A percentile compares a stretch with the other conserved stretches of the same genome.
phyloP scores from a whole-genome alignment of 2,113 vertebrate species.

The Setophaga coronata region DNA sequence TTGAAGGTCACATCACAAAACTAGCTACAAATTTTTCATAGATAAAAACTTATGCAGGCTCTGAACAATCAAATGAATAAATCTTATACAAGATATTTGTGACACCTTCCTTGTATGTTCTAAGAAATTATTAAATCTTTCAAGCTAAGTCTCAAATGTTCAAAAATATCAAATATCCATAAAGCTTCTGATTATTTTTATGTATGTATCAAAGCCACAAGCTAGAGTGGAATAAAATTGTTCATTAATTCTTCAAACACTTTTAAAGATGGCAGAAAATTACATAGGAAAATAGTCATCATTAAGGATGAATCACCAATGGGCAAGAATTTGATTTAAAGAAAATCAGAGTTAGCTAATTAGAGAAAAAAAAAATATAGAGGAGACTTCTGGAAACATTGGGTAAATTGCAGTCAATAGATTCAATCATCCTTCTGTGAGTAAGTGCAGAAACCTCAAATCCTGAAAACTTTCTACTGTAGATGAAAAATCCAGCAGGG shows the following conservation, averaged over 20 bases:
- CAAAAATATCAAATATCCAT: background rate
- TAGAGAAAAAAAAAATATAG: background rate
- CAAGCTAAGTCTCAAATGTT: background rate
- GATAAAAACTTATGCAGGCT: background rate
- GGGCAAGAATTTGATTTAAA: background rate
- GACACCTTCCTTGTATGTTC: background rate
- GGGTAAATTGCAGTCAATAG: background rate
- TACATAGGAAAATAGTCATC: background rate
- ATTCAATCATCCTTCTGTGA: background rate
- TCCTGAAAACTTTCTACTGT: background rate
- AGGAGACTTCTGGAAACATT: background rate
- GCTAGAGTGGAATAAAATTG: background rate
- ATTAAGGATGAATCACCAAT: slow-evolving; percentile 10
- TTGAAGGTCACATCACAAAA: background rate
- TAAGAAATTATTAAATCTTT: background rate
- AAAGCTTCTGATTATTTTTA: background rate
- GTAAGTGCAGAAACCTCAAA: background rate
- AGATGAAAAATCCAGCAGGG: background rate
- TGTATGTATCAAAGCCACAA: background rate
- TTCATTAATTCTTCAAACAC: slow-evolving; percentile 26
- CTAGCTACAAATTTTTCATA: background rate
- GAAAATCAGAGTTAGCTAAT: slow-evolving; percentile 9
- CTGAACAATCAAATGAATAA: background rate
- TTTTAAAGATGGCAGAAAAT: slow-evolving; percentile 12
- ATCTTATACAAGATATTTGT: background rate